A percentile compares a stretch with the other conserved stretches of the same genome.
phyloP scores from a whole-genome alignment of 2,797 vertebrate genomes.

The Clamator glandarius region DNA sequence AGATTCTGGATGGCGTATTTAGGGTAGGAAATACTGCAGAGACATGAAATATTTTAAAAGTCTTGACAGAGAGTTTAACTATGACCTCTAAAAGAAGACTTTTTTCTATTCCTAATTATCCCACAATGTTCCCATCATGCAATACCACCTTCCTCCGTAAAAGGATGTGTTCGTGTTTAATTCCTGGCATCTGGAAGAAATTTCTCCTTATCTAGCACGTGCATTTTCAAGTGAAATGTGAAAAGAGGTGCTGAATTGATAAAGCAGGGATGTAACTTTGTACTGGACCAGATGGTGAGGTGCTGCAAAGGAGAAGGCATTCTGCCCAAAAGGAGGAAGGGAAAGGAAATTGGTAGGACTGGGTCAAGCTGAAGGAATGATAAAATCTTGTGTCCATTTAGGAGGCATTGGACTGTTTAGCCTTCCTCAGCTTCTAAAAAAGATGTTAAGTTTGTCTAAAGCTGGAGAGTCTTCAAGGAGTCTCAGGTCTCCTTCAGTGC shows the following conservation, averaged over 20 bases:
- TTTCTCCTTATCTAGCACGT: conserved; percentile 26
- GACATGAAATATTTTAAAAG: not conserved
- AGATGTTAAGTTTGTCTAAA: not conserved
- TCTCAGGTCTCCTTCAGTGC: not conserved
- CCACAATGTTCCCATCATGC: not conserved
- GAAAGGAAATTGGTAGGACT: not conserved
- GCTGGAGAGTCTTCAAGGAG: not conserved
- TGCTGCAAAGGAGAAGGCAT: not conserved
- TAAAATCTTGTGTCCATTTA: not conserved
- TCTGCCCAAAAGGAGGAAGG: not conserved
- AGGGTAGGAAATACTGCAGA: not conserved
- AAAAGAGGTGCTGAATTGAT: conserved; percentile 22
- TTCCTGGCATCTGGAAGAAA: conserved; percentile 43
- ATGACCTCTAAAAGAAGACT: not conserved
- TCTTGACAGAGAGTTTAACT: not conserved
- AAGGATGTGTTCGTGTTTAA: not conserved
- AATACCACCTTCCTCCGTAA: not conserved
- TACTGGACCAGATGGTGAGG: not conserved
- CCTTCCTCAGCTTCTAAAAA: not conserved
- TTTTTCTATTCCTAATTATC: not conserved
- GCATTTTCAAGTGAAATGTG: conserved; percentile 6
- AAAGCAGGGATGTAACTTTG: not conserved
- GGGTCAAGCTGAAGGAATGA: not conserved
- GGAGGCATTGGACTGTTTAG: not conserved
- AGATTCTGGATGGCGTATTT: not conserved